Evolutionary conservation across 2,888 invertebrate genomes (phyloP), one percentile per base, ranked within the genome.

Genomic region (Chaitophorus viminalis): DNA sequence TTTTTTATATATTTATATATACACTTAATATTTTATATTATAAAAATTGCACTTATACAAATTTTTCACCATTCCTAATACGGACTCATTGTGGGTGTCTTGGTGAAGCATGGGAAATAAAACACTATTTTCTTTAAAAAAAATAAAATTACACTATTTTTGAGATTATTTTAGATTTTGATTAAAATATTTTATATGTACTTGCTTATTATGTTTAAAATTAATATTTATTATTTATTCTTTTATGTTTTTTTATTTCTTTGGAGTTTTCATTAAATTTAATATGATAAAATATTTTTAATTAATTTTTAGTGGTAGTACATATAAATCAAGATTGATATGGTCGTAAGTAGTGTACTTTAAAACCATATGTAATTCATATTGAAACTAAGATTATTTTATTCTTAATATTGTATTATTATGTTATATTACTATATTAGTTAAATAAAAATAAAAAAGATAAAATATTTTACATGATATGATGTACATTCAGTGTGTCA

Each of bases 1-100:
- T 17, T 54, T 46, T 46, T 46, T 54, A n/a, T n/a, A n/a, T n/a
- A n/a, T n/a, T n/a, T n/a, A n/a, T n/a, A n/a, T 36, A 6, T 60
- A 83, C 29, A 60, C 39, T 83, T 29, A 6, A 21, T 65, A 75
- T 60, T 33, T 82, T 70, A 46, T 31, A 9, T 52, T n/a, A 52
- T 52, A 46, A n/a, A 72, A 72, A n/a, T 72, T 70, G 46, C 72
- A 82, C 52, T 81, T 75, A 31, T 14, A 72, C 18, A 17, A 77
- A n/a, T 52, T 36, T 77, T 77, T 74, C 21, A 82, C 29, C 65
- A 84, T 84, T 84, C 75, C 60, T 75, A 84, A 65, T 25, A 46
- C 9, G 31, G 29, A 52, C 54, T 72, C 11, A 29, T 75, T 39
- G 25, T 39, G 21, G 25, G 54, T 84, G 17, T 75, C 31, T 46